Evolutionary conservation across 2,113 vertebrate species (phyloP).

Genomic region (Cricetomys ansorgei): DNA sequence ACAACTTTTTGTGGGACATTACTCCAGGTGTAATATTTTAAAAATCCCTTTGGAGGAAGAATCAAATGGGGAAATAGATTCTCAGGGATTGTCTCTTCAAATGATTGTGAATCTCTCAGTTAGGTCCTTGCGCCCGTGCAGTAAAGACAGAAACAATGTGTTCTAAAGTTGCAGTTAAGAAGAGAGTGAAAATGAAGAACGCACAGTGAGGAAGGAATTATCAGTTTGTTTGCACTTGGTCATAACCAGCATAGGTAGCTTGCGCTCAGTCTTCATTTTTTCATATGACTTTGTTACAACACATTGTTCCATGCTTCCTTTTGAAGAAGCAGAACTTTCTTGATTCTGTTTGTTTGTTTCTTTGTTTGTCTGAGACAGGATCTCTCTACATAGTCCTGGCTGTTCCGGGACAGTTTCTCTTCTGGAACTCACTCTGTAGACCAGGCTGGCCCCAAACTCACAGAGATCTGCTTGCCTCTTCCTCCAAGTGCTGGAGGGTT

Average conservation of each 20-base stretch:
- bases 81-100: neutral
- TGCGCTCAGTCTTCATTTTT: neutral
- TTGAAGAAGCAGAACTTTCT: neutral
- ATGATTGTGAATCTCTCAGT: neutral
- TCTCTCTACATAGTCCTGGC: neutral
- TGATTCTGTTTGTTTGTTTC: neutral
- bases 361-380: neutral
- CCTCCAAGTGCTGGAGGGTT: neutral
- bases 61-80: conserved; percentile 2
- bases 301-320: neutral
- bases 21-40: neutral
- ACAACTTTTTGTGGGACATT: neutral
- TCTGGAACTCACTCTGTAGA: too few relatives aligned
- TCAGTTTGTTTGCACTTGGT: too few relatives aligned
- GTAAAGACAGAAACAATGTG: neutral
- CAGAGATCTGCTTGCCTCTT: neutral
- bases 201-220: neutral
- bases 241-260: neutral
- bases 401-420: too few relatives aligned
- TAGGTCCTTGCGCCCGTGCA: neutral
- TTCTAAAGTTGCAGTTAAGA: neutral
- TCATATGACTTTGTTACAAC: neutral
- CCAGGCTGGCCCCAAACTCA: neutral
- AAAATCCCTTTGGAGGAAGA: neutral
- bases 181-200: neutral